Evolutionary conservation across 2,888 invertebrate species (phyloP).

Genomic region (Leptura quadrifasciata): DNA sequence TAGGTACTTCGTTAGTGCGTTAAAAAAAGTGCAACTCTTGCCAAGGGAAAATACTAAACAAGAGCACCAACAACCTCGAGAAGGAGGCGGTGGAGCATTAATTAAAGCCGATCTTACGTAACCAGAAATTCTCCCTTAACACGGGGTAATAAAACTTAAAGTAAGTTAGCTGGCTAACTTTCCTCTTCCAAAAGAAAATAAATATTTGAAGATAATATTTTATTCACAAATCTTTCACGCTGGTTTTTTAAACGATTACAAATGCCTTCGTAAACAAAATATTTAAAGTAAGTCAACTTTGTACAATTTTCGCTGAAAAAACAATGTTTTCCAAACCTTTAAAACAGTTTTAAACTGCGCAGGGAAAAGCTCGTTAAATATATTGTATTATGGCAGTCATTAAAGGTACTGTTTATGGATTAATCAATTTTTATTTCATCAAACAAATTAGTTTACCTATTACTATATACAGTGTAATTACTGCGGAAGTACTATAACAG

Average conservation of each 20-base stretch:
- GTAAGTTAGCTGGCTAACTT: background rate
- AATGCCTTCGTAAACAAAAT: too few species aligned
- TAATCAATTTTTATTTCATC: constrained; percentile 18
- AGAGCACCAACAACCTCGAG: background rate
- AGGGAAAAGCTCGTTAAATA: background rate
- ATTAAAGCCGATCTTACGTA: background rate
- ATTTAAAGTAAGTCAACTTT: background rate
- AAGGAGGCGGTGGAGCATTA: background rate
- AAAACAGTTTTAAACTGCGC: background rate
- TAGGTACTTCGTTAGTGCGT: too few species aligned
- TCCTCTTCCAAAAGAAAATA: background rate
- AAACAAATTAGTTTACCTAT: constrained; percentile 3
- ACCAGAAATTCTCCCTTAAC: background rate
- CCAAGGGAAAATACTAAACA: background rate
- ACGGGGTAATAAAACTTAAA: background rate
- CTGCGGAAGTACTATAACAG: background rate
- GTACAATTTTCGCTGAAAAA: background rate
- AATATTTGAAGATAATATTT: background rate
- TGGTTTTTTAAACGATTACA: too few species aligned
- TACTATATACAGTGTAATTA: background rate
- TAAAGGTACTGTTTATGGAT: background rate
- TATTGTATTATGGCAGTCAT: background rate
- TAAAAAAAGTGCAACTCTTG: too few species aligned
- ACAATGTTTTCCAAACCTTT: too few species aligned
- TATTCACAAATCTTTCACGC: background rate